These are phyloP conservation scores for Dione juno DNA, from an alignment of 2,888 invertebrate genomes.

Conservation along the genomic window DNA sequence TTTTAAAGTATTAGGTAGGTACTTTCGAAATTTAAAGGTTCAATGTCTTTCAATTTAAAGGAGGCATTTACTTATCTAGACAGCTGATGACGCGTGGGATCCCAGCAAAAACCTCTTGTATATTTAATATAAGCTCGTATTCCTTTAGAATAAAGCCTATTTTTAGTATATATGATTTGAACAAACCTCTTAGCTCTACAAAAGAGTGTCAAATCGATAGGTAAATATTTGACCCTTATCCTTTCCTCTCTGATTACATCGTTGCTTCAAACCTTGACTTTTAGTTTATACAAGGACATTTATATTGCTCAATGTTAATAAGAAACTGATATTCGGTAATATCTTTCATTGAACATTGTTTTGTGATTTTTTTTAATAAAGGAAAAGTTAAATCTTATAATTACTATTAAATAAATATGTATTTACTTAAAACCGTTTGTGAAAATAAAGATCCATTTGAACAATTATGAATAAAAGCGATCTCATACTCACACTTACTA, in stretches of 20 bases:
- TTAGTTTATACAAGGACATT: neutral
- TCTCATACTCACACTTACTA: neutral
- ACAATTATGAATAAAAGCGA: neutral
- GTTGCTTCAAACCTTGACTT: conserved; percentile 14
- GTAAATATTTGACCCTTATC: conserved; percentile 43
- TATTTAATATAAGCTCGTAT: conserved; percentile 23
- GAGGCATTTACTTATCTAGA: conserved; percentile 34
- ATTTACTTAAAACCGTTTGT: too few species aligned
- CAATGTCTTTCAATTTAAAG: conserved; percentile 8
- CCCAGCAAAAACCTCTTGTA: conserved; percentile 3
- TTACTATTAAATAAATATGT: too few species aligned
- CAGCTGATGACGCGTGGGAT: conserved; percentile 33
- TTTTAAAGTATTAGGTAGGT: neutral
- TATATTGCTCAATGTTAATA: neutral
- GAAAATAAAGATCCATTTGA: too few species aligned
- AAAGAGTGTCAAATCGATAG: conserved; percentile 44
- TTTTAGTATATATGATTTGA: conserved; percentile 18
- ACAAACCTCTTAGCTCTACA: conserved; percentile 31
- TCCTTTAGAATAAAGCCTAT: conserved; percentile 21
- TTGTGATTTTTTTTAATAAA: neutral
- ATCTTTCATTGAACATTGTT: neutral
- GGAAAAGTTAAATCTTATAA: too few species aligned
- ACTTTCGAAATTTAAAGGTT: neutral
- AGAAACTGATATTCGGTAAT: neutral
- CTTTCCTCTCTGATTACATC: conserved; percentile 32